Percentiles rank a stretch among this genome's conserved stretches.
Evolutionary conservation across 1,140 invertebrate genomes (phyloP).

Genomic region (Dryas iulia): DNA sequence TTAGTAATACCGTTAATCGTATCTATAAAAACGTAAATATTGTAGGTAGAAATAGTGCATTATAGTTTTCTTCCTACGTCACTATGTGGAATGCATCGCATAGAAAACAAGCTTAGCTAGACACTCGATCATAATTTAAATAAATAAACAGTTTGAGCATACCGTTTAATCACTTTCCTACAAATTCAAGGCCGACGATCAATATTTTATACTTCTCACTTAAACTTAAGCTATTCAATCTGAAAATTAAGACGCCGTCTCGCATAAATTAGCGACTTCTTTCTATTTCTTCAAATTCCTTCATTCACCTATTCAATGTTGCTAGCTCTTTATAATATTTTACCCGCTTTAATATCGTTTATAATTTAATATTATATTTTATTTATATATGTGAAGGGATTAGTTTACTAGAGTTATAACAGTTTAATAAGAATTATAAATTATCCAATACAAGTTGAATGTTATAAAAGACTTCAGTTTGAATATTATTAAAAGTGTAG

Average conservation of each 20-base stretch:
- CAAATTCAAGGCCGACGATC: constrained; percentile 50
- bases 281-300: constrained; percentile 78
- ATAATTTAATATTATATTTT: background rate
- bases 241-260: constrained; percentile 78
- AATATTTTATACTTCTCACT: constrained; percentile 58
- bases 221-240: constrained; percentile 65
- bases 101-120: constrained; percentile 71
- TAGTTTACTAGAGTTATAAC: too few relatives aligned
- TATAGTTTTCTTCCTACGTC: constrained; percentile 69
- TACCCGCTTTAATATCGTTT: background rate
- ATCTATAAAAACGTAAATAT: constrained; percentile 39
- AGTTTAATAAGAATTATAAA: too few relatives aligned
- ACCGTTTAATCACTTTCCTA: constrained; percentile 43
- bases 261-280: constrained; percentile 76
- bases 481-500: too few relatives aligned
- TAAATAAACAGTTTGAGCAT: constrained; percentile 43
- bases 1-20: constrained; percentile 18
- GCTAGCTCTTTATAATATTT: background rate
- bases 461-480: too few relatives aligned
- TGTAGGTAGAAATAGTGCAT: constrained; percentile 56
- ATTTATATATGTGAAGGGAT: background rate
- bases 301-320: constrained; percentile 64
- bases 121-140: constrained; percentile 43
- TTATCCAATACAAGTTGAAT: too few relatives aligned
- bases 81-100: constrained; percentile 70